phyloP scores from a whole-genome alignment of 2,797 vertebrate species.

The Lagorchestes hirsutus region DNA sequence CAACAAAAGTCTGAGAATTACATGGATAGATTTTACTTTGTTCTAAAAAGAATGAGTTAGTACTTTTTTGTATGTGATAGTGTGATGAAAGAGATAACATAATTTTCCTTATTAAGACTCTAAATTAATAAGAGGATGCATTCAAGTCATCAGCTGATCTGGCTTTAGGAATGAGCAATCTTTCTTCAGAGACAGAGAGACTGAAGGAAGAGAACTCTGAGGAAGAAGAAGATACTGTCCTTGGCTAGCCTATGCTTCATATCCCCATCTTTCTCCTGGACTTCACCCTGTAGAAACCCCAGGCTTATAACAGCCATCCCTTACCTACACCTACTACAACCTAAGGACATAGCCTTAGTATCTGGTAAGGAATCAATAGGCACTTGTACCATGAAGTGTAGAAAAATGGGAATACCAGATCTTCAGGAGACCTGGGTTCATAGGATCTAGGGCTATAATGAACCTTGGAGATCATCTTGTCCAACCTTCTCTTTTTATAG shows the following conservation, averaged over 20 bases:
- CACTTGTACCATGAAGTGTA: background rate
- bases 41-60: background rate
- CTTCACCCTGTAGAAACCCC: background rate
- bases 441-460: background rate
- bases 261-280: background rate
- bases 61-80: background rate
- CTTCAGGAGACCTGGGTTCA: background rate
- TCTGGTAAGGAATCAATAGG: background rate
- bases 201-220: background rate
- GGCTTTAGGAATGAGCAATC: constrained; percentile 22
- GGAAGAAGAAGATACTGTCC: background rate
- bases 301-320: background rate
- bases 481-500: background rate
- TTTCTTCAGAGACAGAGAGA: constrained; percentile 16
- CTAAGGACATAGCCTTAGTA: background rate
- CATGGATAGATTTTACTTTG: constrained; percentile 43
- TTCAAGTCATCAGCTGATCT: background rate
- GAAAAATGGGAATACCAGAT: background rate
- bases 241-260: background rate
- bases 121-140: constrained; percentile 25
- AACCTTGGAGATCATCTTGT: background rate
- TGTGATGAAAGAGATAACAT: constrained; percentile 38
- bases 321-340: background rate
- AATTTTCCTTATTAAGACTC: constrained; percentile 35
- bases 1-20: constrained; percentile 20